Evolutionary conservation across 2,888 invertebrate species (phyloP), one percentile per base, ranked within the genome.

Genomic region (Nemotelus nigrinus): DNA sequence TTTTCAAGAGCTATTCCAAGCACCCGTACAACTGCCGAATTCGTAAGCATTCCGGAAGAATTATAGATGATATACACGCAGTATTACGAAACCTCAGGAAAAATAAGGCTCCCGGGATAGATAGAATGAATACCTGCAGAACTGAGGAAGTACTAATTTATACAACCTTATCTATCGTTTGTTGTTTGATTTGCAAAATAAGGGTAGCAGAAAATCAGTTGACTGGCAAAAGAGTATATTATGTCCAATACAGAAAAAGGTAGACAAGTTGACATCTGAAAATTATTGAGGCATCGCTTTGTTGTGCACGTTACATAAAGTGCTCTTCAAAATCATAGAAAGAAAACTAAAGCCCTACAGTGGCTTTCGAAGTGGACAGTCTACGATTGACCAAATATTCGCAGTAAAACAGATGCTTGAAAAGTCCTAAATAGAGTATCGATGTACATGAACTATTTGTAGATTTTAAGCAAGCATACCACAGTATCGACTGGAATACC

Each of bases 321-420:
- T 50, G 6, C 10, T 50, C 1, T 50, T 10, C 53, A 7, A 10
- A 50, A 50, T 50, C 1, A 50, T 50, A 50, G 53, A 50, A 10
- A 50, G 6, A 6, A 50, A 50, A 50, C 10, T 50, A 25, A 57
- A 57, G 50, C 50, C 57, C 10, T 57, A 57, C n/a, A 10, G 10
- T 25, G 57, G 57, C 10, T 10, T 57, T 8, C 10, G 2, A 57
- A 57, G 57, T 57, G 57, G 10, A 10, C 5, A 10, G 10, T 10
- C 57, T 57, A 57, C 10, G 25, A 57, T 57, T 25, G 57, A 57
- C 57, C 10, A 57, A 57, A 57, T 57, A 57, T 57, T 57, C 57
- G 1, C 10, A 10, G 25, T 25, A 25, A 25, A 25, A 25, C 25
- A 25, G 25, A 1, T 50, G 50, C 10, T 50, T 1, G 50, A 50